phyloP scores from a whole-genome alignment of 2,888 invertebrate genomes.

The Mimachlamys varia region DNA sequence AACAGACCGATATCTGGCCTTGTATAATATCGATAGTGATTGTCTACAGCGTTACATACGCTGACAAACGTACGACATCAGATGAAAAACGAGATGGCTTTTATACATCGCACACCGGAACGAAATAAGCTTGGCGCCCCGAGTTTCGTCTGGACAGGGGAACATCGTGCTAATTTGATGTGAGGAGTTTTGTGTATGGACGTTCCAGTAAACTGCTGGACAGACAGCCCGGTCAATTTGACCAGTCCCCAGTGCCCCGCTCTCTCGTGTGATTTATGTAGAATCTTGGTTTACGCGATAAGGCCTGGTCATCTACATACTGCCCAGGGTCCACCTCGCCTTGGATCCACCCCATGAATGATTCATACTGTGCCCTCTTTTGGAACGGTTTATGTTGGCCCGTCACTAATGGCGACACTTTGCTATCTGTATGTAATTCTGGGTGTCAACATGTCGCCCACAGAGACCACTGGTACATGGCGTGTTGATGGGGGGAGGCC shows the following conservation, averaged over 20 bases:
- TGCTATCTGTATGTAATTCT: neutral
- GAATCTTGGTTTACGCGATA: neutral
- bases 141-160: conserved; percentile 24
- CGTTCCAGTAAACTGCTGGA: neutral
- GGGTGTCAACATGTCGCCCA: conserved; percentile 19
- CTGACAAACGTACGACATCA: conserved; percentile 26
- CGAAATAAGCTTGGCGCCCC: conserved; percentile 29
- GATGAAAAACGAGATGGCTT: conserved; percentile 36
- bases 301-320: neutral
- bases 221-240: conserved; percentile 31
- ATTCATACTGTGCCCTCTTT: conserved; percentile 31
- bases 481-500: neutral
- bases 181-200: conserved; percentile 31
- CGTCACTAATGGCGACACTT: neutral
- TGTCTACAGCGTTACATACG: neutral
- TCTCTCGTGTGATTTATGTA: neutral
- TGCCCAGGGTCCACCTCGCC: neutral
- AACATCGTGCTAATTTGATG: conserved; percentile 24
- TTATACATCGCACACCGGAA: neutral
- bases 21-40: neutral
- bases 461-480: neutral
- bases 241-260: neutral
- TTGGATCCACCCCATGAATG: neutral
- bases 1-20: neutral
- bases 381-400: conserved; percentile 21